A percentile compares a stretch with the other conserved stretches of the same genome.
These are phyloP conservation scores for Tipula confusa DNA, from an alignment of 2,888 invertebrate species.

Conservation along the genomic window DNA sequence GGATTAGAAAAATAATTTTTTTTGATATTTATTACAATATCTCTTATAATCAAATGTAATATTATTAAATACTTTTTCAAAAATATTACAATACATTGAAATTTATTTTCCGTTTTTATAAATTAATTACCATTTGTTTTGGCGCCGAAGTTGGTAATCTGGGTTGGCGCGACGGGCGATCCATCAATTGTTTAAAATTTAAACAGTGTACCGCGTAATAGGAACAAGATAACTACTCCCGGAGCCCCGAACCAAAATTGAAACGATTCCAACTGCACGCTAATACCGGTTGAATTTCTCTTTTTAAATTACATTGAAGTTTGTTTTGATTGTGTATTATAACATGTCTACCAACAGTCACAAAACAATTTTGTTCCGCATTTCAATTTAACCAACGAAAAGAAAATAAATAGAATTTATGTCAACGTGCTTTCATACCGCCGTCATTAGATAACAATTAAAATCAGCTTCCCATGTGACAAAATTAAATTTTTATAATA, in stretches of 20 bases:
- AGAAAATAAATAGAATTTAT: background rate
- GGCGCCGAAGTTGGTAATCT: too few species aligned
- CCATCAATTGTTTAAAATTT: too few species aligned
- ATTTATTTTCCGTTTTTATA: background rate
- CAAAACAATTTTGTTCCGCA: background rate
- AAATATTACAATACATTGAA: conserved; percentile 5
- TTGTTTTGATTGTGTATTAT: background rate
- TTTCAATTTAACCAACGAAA: background rate
- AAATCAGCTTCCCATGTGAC: conserved; percentile 20
- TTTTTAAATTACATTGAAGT: background rate
- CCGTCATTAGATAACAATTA: conserved; percentile 29
- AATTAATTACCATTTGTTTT: background rate
- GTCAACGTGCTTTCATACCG: conserved; percentile 28
- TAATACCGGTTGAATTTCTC: background rate
- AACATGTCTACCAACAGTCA: background rate
- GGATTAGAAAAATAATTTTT: background rate
- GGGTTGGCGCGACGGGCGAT: too few species aligned
- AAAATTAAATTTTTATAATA: background rate
- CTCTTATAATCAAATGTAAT: conserved; percentile 26
- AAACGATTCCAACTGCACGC: too few species aligned
- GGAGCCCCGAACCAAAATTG: too few species aligned
- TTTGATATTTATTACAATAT: conserved; percentile 1
- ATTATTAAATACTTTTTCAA: conserved; percentile 14
- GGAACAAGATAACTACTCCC: too few species aligned
- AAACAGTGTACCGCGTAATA: too few species aligned